phyloP scores from a whole-genome alignment of 2,797 vertebrate genomes.

The Phrynocephalus vlangalii region DNA sequence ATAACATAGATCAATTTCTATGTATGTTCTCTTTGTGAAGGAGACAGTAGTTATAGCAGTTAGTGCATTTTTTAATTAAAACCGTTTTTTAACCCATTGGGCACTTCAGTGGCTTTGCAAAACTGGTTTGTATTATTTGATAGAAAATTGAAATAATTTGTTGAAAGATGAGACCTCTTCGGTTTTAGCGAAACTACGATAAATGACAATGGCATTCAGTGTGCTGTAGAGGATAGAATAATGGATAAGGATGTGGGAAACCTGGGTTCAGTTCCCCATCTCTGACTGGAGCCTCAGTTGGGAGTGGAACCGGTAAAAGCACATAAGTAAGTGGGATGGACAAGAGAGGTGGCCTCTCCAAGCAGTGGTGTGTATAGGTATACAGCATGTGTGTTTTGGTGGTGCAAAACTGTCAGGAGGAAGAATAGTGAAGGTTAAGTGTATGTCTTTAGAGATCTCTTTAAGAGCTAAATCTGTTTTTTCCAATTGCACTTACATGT shows the following conservation, averaged over 20 bases:
- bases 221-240: no score
- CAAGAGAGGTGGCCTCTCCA: background rate
- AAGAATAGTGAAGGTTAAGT: background rate
- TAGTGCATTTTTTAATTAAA: slow-evolving; percentile 27
- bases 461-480: background rate
- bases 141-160: background rate
- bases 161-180: background rate
- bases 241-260: no score
- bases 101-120: background rate
- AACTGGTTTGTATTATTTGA: background rate
- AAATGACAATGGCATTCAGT: no score
- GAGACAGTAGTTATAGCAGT: no score
- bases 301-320: no score
- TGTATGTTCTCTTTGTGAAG: background rate
- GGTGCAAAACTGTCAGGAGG: background rate
- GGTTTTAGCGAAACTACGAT: background rate
- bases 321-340: no score
- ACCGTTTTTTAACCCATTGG: slow-evolving; percentile 1
- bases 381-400: background rate
- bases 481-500: background rate
- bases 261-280: no score
- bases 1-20: background rate
- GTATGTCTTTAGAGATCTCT: background rate
- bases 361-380: background rate
- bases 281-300: no score